Evolutionary conservation across 2,797 vertebrate genomes (phyloP), one percentile per base, ranked within the genome.

Genomic region (Cercopithecus neglectus): DNA sequence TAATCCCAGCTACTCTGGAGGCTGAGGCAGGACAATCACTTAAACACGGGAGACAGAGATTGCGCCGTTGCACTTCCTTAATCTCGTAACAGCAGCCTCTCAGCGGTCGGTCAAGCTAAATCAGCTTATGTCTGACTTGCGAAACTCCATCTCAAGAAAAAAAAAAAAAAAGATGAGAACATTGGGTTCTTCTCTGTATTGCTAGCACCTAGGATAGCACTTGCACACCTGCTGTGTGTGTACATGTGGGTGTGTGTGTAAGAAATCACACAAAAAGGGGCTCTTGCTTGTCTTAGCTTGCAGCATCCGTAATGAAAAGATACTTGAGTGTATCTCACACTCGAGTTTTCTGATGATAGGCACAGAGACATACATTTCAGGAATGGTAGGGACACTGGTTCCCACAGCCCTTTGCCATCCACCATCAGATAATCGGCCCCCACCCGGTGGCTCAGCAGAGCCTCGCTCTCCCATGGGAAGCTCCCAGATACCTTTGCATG

Each of bases 401-500:
- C 4, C 28, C 26, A 8, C 0, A 24, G 28, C n/a, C 46, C 11
- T 9, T 16, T 70, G 70, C 5, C 10, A n/a, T 17, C 5, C 1
- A 0, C 24, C 28, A 30, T 48, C 33, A 50, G 83, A n/a, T 4
- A 70, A 33, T 21, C 21, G 0, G 24, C 9, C 30, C n/a, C 28
- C 14, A 44, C 46, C 10, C 4, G 41, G 33, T 26, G 50, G 9
- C 53, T 39, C 11, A 5, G 83, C 21, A 44, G 12, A 19, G 53
- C 24, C 57, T 33, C 1, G 0, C 84, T 30, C 6, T 13, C 53
- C 33, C 10, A 8, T 28, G 26, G 7, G 17, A 19, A 57, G 97
- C 22, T 92, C 79, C 36, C 5, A 0, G 82, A 64, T 98, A 99
- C 99, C 99, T 98, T 98, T 99, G 97, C 99, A 99, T 17, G 97